phyloP scores from a whole-genome alignment of 2,797 vertebrate genomes.

The Onychomys torridus region DNA sequence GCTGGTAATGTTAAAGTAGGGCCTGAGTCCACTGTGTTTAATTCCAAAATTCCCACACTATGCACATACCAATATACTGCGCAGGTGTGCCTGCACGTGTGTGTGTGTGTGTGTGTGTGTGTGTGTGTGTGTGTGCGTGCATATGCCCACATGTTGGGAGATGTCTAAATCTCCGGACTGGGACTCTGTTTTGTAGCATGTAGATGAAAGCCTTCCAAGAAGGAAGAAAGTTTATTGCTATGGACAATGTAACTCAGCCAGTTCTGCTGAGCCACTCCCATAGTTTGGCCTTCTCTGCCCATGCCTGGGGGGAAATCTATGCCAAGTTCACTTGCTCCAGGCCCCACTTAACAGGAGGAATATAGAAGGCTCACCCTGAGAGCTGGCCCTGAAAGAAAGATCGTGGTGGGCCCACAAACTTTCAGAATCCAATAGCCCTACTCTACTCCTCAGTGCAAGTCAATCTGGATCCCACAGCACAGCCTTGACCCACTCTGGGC shows the following conservation, averaged over 20 bases:
- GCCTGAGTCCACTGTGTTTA: background rate
- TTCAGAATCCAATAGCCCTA: background rate
- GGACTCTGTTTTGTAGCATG: background rate
- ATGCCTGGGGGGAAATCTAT: background rate
- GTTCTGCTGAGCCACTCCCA: background rate
- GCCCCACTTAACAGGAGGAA: slow-evolving; percentile 2
- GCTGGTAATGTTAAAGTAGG: background rate
- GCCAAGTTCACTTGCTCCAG: background rate
- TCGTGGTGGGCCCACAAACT: background rate
- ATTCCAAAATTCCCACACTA: background rate
- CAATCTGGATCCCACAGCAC: background rate
- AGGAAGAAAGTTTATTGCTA: background rate
- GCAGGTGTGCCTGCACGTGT: accelerated
- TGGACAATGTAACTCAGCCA: background rate
- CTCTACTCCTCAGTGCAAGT: background rate
- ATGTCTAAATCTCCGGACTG: background rate
- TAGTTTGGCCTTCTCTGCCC: background rate
- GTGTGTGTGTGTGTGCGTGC: background rate
- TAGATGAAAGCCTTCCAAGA: background rate
- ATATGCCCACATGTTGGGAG: background rate
- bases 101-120: background rate
- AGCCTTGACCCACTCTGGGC: background rate
- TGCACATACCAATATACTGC: background rate
- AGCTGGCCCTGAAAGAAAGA: background rate
- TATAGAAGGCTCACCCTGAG: background rate